Evolutionary conservation across 2,888 invertebrate species (phyloP), one percentile per base, ranked within the genome.

Genomic region (Plemyria rubiginata): DNA sequence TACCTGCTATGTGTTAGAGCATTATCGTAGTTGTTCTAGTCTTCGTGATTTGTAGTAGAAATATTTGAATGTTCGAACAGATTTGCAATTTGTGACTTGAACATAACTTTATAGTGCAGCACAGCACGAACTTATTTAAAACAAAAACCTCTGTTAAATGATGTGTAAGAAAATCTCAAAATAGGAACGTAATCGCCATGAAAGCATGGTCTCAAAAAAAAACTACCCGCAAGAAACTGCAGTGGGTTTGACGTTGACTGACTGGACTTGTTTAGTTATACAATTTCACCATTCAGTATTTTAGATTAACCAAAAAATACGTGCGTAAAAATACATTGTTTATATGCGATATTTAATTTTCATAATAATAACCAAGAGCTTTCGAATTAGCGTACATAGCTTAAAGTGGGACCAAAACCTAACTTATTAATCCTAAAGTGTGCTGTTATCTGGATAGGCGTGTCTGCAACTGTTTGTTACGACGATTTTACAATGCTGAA

Each of bases 401-500:
- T 73, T 73, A 75, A n/a, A 80, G 79, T 85, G 90, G 90, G 90
- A 90, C 90, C 90, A 90, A 90, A 80, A 79, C 65, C 73, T 81
- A 75, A 78, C 76, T 73, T 81, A 73, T 74, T 76, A 72, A 75
- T 72, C 68, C 73, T 72, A 68, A 75, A 70, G 80, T 82, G 82
- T 83, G 80, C 75, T 75, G 79, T 75, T 79, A 79, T 73, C 79
- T 75, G 75, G 76, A 67, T 73, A 73, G 73, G 81, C 81, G 84
- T 85, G 85, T 80, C 83, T 86, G 82, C 77, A 79, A 80, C 71
- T 80, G 75, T 79, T 79, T 45, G 16, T 16, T 79, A 71, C 73
- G 75, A 78, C 73, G 77, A 82, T 81, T 87, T 88, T 91, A 86
- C 88, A 87, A 90, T 91, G 91, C 91, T 91, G 91, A 90, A 88